phyloP scores from a whole-genome alignment of 2,888 invertebrate genomes.

The Pandemis heparana region DNA sequence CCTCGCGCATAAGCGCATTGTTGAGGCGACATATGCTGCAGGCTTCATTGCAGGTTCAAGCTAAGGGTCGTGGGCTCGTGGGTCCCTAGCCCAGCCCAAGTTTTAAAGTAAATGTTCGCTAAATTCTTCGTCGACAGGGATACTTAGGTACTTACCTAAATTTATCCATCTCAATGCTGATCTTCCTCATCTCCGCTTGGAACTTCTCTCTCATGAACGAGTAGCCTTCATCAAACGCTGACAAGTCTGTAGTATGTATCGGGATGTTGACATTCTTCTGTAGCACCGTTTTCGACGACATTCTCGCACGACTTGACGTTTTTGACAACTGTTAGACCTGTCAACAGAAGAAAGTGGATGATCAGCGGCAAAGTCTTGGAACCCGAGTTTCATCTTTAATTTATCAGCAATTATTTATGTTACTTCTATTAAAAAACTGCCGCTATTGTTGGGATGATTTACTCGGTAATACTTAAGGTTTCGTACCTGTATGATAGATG shows the following conservation, averaged over 20 bases:
- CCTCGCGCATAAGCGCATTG: no score
- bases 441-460: background rate
- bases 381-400: background rate
- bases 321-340: background rate
- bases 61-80: no score
- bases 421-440: background rate
- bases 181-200: conserved; percentile 59
- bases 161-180: conserved; percentile 64
- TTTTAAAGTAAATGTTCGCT: background rate
- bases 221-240: conserved; percentile 59
- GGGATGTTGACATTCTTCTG: conserved; percentile 53
- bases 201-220: conserved; percentile 60
- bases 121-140: background rate
- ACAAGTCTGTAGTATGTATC: conserved; percentile 54
- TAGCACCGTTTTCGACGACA: conserved; percentile 44
- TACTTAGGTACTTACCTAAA: conserved; percentile 55
- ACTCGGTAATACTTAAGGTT: background rate
- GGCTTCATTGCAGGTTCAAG: no score
- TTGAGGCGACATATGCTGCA: no score
- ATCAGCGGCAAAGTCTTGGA: background rate
- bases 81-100: no score
- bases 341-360: background rate
- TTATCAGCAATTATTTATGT: no score
- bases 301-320: conserved; percentile 9
- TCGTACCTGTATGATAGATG: background rate